Evolutionary conservation across 2,797 vertebrate genomes (phyloP).

Genomic region (Graptemys geographica): DNA sequence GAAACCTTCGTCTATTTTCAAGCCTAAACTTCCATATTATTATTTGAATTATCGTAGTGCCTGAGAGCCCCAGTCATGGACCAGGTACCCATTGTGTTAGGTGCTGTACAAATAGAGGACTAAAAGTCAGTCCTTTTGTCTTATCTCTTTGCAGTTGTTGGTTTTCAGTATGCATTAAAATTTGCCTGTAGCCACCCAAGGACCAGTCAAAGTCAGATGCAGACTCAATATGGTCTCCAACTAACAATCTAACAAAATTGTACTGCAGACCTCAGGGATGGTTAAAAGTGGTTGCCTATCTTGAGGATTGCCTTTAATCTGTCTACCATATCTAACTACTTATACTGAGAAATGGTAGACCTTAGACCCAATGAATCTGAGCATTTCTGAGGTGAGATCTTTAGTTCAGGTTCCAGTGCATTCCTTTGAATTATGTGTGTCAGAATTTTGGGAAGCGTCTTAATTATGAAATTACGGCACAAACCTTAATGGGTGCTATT

Average conservation of each 20-base stretch:
- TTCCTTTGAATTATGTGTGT: background rate
- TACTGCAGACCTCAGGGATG: background rate
- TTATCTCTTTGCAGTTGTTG: background rate
- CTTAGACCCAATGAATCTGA: background rate
- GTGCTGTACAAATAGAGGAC: background rate
- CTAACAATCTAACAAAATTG: background rate
- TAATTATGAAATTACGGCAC: background rate
- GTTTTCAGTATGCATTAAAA: background rate
- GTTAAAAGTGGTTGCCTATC: background rate
- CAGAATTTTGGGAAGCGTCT: background rate
- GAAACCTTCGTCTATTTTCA: too few species aligned
- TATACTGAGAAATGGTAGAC: background rate
- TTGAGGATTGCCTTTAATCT: background rate
- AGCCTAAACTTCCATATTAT: background rate
- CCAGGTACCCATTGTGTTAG: background rate
- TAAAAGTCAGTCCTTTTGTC: background rate
- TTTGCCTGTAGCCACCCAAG: background rate
- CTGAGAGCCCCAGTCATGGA: background rate
- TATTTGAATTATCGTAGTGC: background rate
- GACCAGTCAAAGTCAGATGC: background rate
- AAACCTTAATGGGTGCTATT: background rate
- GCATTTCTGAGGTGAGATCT: background rate
- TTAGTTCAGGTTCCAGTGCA: background rate
- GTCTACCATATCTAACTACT: background rate
- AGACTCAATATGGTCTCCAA: background rate